Conservation (phyloP, 2,888 invertebrate species). For the Diplazon laetatorius region DNA sequence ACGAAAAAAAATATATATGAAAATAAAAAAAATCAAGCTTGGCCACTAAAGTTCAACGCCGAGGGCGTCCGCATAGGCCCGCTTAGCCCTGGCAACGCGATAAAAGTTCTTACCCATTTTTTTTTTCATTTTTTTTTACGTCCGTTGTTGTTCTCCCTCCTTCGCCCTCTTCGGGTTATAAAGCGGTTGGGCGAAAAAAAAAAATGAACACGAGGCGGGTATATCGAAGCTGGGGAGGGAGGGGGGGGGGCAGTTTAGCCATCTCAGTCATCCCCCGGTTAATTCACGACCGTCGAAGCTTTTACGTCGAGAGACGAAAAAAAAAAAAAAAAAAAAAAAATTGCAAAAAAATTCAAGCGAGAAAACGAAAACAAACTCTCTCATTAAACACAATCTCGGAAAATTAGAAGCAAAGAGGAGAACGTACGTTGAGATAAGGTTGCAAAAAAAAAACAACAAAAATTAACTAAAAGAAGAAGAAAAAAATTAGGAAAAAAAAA, state of each 20-base stretch:
- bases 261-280: not conserved
- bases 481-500: not conserved
- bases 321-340: not conserved
- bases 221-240: conserved; percentile 1
- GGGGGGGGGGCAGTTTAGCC: not conserved
- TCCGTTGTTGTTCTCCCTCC: not conserved
- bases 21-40: no score
- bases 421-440: not conserved
- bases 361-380: conserved; percentile 1
- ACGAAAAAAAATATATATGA: no score
- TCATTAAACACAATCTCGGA: conserved; percentile 7
- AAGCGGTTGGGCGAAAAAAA: conserved; percentile 5
- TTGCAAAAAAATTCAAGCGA: no score
- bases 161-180: conserved; percentile 2
- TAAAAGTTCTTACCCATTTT: conserved; percentile 7
- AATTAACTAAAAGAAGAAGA: not conserved
- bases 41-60: conserved; percentile 16
- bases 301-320: not conserved
- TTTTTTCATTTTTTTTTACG: conserved; percentile 7
- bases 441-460: no score
- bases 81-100: conserved; percentile 14
- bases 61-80: not conserved
- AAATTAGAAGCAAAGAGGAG: not conserved
- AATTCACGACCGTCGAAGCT: not conserved
- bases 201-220: conserved; percentile 1